These are phyloP conservation scores for Bos javanicus DNA, from an alignment of 2,113 vertebrate species.

Conservation along the genomic window DNA sequence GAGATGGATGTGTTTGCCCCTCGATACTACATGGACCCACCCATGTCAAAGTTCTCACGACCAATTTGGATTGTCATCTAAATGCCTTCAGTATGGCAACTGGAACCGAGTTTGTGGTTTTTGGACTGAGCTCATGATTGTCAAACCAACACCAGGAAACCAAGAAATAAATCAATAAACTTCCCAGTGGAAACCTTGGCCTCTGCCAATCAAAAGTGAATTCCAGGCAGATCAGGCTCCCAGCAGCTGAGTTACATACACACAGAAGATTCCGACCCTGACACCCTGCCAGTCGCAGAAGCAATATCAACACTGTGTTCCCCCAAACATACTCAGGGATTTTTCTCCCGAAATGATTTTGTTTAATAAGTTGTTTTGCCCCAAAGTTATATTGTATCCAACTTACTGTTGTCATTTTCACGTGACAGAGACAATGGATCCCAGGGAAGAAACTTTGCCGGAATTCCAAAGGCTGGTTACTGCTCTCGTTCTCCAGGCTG, in stretches of 20 bases:
- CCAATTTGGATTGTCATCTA: background rate
- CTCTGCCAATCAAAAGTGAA: background rate
- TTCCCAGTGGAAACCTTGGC: background rate
- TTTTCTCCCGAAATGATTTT: background rate
- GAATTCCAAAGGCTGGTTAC: background rate
- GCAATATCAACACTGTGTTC: background rate
- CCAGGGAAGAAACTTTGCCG: background rate
- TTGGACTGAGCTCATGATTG: background rate
- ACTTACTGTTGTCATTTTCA: background rate
- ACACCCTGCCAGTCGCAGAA: background rate
- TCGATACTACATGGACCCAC: background rate
- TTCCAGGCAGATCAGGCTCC: background rate
- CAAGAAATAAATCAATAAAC: background rate
- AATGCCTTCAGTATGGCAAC: background rate
- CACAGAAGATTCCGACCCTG: background rate
- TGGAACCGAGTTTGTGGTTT: background rate
- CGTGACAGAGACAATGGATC: background rate
- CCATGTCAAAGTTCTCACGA: background rate
- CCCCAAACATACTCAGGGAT: background rate
- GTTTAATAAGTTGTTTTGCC: background rate
- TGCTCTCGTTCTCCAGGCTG: background rate
- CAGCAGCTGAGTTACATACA: background rate
- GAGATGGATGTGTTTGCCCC: background rate
- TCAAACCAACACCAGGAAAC: background rate
- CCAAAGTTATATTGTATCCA: background rate